Percentiles rank a stretch among this genome's conserved stretches.
Evolutionary conservation across 2,888 invertebrate species (phyloP).

Genomic region (Polyommatus icarus): DNA sequence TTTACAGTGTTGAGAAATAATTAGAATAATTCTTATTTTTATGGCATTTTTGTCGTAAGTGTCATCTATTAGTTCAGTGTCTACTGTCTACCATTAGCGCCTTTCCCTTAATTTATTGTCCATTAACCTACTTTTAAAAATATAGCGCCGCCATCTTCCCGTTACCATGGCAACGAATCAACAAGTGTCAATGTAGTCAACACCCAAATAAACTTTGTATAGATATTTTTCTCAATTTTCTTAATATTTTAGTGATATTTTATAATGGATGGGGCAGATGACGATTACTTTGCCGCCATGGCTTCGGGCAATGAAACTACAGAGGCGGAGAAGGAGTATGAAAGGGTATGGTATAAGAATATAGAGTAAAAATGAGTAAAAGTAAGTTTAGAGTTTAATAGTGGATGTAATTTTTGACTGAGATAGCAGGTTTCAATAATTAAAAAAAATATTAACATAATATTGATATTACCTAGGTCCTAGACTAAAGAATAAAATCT

Average conservation of each 20-base stretch:
- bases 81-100: too few relatives aligned
- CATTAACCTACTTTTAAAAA: background rate
- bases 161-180: slow-evolving; percentile 45
- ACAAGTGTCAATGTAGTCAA: slow-evolving; percentile 22
- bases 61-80: too few relatives aligned
- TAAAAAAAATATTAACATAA: too few relatives aligned
- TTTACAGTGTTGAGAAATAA: too few relatives aligned
- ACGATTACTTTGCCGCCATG: slow-evolving; percentile 60
- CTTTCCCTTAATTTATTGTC: background rate
- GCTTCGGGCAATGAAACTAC: slow-evolving; percentile 66
- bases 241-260: slow-evolving; percentile 41
- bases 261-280: slow-evolving; percentile 52
- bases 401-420: too few relatives aligned
- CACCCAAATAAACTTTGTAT: slow-evolving; percentile 19
- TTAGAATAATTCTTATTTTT: too few relatives aligned
- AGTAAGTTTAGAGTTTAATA: too few relatives aligned
- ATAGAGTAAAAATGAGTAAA: too few relatives aligned
- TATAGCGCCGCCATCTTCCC: background rate
- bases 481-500: too few relatives aligned
- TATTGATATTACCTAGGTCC: too few relatives aligned
- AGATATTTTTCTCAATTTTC: slow-evolving; percentile 41
- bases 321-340: slow-evolving; percentile 70
- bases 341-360: slow-evolving; percentile 49
- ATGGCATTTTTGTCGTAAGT: too few relatives aligned
- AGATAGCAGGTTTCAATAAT: too few relatives aligned